Evolutionary conservation across 2,113 vertebrate genomes (phyloP).

Genomic region (Brachypodius melanocephalos): DNA sequence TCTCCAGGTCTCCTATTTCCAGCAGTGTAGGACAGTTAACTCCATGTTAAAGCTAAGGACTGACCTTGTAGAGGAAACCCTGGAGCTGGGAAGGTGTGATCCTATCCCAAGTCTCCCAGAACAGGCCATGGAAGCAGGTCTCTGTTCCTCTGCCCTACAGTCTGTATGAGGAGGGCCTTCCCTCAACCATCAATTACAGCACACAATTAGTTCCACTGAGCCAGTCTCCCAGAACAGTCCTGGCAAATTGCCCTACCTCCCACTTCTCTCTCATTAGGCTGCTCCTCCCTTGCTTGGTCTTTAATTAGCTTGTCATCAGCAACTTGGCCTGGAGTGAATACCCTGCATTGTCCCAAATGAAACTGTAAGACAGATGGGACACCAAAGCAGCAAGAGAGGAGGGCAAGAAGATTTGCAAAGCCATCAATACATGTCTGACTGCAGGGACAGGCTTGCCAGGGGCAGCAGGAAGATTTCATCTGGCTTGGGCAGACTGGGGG

Average conservation of each 20-base stretch:
- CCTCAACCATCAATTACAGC: slow-evolving; percentile 12
- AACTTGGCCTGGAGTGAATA: neutral
- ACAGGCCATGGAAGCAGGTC: neutral
- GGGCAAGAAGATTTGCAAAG: neutral
- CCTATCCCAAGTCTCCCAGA: neutral
- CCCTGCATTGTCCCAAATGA: neutral
- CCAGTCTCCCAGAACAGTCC: neutral
- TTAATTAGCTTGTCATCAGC: slow-evolving; percentile 50
- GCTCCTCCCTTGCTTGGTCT: neutral
- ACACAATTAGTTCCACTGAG: neutral
- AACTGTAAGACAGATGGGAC: neutral
- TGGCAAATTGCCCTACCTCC: slow-evolving; percentile 39
- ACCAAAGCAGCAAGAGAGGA: neutral
- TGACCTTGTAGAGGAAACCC: neutral
- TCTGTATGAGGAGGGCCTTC: neutral
- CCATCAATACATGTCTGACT: neutral
- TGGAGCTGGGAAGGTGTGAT: neutral
- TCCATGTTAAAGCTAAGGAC: neutral
- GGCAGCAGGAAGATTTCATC: neutral
- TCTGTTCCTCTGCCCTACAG: neutral
- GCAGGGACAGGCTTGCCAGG: neutral
- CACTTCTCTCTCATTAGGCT: slow-evolving; percentile 40
- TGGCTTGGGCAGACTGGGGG: neutral
- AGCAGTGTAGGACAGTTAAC: accelerated
- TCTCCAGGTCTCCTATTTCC: neutral